Evolutionary conservation across 2,888 invertebrate species (phyloP).

Genomic region (Drosophila ezoana): DNA sequence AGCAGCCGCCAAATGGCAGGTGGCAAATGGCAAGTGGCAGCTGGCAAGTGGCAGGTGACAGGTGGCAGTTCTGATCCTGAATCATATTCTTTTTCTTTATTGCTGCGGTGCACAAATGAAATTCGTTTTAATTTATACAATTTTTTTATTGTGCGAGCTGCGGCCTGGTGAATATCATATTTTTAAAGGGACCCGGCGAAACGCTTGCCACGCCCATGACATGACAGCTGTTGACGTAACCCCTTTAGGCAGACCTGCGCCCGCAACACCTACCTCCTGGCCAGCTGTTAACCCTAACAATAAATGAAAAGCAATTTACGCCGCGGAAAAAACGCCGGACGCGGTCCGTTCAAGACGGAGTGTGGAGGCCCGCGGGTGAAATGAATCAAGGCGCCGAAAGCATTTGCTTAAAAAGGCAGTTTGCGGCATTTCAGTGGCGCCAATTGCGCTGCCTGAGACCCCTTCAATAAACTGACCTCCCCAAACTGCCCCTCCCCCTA

Average conservation of each 20-base stretch:
- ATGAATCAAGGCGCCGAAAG: conserved; percentile 58
- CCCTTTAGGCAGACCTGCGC: conserved; percentile 6
- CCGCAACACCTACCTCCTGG: not conserved
- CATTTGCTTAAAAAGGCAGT: conserved; percentile 52
- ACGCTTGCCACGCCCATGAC: conserved; percentile 45
- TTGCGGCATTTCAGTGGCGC: conserved; percentile 44
- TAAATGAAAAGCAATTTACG: conserved; percentile 77
- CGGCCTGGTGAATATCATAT: conserved; percentile 61
- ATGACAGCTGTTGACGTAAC: conserved; percentile 67
- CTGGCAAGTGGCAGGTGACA: conserved; percentile 12
- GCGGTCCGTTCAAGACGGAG: not conserved
- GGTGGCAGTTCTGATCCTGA: conserved; percentile 17
- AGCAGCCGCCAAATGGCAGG: not conserved
- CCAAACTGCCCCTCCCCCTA: not conserved
- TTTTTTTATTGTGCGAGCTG: conserved; percentile 54
- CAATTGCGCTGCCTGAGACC: conserved; percentile 28
- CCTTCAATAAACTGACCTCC: conserved; percentile 1
- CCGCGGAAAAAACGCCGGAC: conserved; percentile 39
- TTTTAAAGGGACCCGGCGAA: conserved; percentile 40
- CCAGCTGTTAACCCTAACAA: conserved; percentile 37
- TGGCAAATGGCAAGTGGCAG: conserved; percentile 4
- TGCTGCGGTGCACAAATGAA: conserved; percentile 39
- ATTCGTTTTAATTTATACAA: conserved; percentile 74
- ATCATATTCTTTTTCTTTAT: conserved; percentile 48
- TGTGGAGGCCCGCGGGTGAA: conserved; percentile 22